Evolutionary conservation across 2,888 invertebrate genomes (phyloP).

Genomic region (Drosophila basisetae): DNA sequence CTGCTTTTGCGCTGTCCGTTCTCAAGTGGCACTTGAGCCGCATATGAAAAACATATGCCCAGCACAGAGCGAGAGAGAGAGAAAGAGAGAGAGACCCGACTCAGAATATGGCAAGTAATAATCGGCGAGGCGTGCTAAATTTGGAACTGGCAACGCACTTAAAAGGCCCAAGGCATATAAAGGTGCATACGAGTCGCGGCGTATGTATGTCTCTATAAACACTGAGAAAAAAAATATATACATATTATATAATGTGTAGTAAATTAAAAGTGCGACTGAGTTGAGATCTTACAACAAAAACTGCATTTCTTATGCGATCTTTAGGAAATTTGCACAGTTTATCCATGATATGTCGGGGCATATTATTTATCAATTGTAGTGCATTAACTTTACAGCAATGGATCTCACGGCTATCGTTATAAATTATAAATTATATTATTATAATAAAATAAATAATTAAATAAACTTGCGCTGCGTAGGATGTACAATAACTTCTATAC

Average conservation of each 20-base stretch:
- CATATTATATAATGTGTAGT: too few relatives aligned
- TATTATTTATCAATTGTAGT: too few relatives aligned
- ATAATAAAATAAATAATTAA: too few relatives aligned
- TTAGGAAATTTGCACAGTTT: not conserved
- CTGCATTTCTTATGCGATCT: not conserved
- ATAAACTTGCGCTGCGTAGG: too few relatives aligned
- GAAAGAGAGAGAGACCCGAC: conserved; percentile 27
- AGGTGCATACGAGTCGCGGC: conserved; percentile 15
- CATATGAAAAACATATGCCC: conserved; percentile 72
- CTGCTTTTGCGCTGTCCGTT: conserved; percentile 16
- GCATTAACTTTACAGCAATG: too few relatives aligned
- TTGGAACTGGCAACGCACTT: conserved; percentile 62
- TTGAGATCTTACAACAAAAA: not conserved
- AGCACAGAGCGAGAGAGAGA: not conserved
- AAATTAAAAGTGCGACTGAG: not conserved
- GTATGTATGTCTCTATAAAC: not conserved
- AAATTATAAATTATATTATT: too few relatives aligned
- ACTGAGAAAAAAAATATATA: not conserved
- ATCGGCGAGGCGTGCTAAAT: conserved; percentile 70
- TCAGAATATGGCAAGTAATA: conserved; percentile 58
- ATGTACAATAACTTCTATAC: too few relatives aligned
- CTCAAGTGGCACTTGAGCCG: conserved; percentile 75
- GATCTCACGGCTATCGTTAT: not conserved
- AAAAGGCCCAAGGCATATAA: conserved; percentile 29
- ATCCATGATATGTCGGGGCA: not conserved